Conservation (phyloP, 1,140 invertebrate species). For the Drosophila gunungcola region DNA sequence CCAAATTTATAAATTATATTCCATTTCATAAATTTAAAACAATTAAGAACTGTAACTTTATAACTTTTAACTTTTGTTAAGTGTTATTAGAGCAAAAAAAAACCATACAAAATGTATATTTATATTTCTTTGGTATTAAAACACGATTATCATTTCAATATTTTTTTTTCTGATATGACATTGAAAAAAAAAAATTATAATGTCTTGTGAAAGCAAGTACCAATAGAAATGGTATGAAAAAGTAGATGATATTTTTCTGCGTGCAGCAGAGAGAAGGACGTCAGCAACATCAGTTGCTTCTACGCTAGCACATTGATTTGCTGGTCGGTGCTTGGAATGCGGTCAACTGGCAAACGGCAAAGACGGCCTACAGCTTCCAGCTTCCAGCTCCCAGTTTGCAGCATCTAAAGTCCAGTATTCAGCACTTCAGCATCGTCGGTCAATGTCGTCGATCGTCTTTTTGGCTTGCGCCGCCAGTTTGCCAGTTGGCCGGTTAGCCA, state of each 20-base stretch:
- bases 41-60: too few species aligned
- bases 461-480: conserved; percentile 31
- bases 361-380: conserved; percentile 43
- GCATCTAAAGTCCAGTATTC: conserved; percentile 6
- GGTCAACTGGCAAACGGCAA: conserved; percentile 70
- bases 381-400: background rate
- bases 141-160: too few species aligned
- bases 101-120: too few species aligned
- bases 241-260: background rate
- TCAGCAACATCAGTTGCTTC: conserved; percentile 43
- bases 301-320: conserved; percentile 75
- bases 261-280: conserved; percentile 48
- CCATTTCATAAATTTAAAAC: too few species aligned
- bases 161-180: too few species aligned
- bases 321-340: conserved; percentile 65
- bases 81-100: too few species aligned
- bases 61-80: too few species aligned
- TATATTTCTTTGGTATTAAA: too few species aligned
- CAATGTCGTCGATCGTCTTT: conserved; percentile 67
- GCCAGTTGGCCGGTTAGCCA: conserved; percentile 1
- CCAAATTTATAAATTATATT: too few species aligned
- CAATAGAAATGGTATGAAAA: background rate
- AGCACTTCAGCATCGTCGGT: conserved; percentile 44
- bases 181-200: too few species aligned
- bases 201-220: background rate